phyloP scores from a whole-genome alignment of 1,140 invertebrate genomes.

The Drosophila kikkawai region DNA sequence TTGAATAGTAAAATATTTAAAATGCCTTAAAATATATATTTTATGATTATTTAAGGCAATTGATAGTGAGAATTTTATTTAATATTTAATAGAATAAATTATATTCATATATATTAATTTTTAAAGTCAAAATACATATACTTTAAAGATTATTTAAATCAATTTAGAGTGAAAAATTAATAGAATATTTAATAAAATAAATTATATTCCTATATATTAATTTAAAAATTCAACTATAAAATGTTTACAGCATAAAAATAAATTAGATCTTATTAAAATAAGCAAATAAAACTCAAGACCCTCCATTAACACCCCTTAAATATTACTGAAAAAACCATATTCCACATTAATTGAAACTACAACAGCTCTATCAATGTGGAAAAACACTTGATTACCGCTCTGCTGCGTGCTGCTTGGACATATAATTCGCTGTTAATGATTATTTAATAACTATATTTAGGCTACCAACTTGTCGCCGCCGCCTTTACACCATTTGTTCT shows the following conservation, averaged over 20 bases:
- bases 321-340: background rate
- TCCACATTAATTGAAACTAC: background rate
- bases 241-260: too few relatives aligned
- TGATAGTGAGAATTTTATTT: background rate
- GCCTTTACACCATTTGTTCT: background rate
- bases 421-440: conserved; percentile 40
- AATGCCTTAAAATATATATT: background rate
- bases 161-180: too few relatives aligned
- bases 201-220: too few relatives aligned
- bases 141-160: too few relatives aligned
- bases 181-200: too few relatives aligned
- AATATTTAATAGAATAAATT: background rate
- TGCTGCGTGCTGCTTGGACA: conserved; percentile 15
- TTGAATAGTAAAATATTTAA: background rate
- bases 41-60: background rate
- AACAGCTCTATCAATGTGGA: background rate
- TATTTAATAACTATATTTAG: conserved; percentile 72
- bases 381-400: conserved; percentile 10
- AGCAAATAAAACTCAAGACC: background rate
- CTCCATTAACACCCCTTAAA: background rate
- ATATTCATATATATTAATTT: background rate
- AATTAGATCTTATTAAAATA: background rate
- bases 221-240: too few relatives aligned
- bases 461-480: conserved; percentile 9
- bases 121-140: too few relatives aligned